A percentile compares a stretch with the other conserved stretches of the same genome.
Conservation (phyloP, 2,888 invertebrate species). For the Chalcosyrphus nemorum region DNA sequence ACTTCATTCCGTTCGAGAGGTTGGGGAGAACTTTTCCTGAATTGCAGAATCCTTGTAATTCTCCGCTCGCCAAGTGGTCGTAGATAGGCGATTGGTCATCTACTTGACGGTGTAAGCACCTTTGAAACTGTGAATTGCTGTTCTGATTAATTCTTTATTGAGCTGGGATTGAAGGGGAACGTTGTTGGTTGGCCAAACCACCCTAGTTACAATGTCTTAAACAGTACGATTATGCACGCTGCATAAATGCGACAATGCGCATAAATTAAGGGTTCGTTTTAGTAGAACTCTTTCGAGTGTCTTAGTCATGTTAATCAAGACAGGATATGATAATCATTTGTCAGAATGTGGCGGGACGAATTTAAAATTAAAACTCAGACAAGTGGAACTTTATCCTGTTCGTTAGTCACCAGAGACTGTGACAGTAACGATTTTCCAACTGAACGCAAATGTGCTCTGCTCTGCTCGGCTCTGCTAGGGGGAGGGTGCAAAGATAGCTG, state of each 20-base stretch:
- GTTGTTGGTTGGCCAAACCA: not conserved
- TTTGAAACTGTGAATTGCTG: conserved; percentile 78
- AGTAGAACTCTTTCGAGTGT: conserved; percentile 56
- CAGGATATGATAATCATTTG: conserved; percentile 82
- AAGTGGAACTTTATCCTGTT: conserved; percentile 72
- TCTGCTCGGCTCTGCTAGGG: no score
- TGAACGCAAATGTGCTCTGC: conserved; percentile 41
- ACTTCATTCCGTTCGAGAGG: conserved; percentile 48
- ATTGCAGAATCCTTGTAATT: conserved; percentile 53
- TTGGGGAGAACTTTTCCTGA: conserved; percentile 35
- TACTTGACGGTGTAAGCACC: conserved; percentile 81
- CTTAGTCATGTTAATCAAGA: conserved; percentile 81
- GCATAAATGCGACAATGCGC: conserved; percentile 52
- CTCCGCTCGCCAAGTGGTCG: conserved; percentile 49
- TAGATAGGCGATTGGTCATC: conserved; percentile 69
- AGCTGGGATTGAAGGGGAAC: conserved; percentile 52
- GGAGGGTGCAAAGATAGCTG: not conserved
- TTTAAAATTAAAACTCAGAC: conserved; percentile 73
- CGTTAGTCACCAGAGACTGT: conserved; percentile 73
- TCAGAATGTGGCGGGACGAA: conserved; percentile 74
- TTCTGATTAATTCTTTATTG: conserved; percentile 72
- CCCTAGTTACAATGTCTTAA: conserved; percentile 23
- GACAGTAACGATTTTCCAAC: conserved; percentile 71
- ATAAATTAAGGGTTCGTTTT: conserved; percentile 53
- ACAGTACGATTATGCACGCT: conserved; percentile 56